Percentiles rank a stretch among this genome's conserved stretches.
Conservation (phyloP, 2,888 invertebrate species). For the Arrhopalites spinosus region DNA sequence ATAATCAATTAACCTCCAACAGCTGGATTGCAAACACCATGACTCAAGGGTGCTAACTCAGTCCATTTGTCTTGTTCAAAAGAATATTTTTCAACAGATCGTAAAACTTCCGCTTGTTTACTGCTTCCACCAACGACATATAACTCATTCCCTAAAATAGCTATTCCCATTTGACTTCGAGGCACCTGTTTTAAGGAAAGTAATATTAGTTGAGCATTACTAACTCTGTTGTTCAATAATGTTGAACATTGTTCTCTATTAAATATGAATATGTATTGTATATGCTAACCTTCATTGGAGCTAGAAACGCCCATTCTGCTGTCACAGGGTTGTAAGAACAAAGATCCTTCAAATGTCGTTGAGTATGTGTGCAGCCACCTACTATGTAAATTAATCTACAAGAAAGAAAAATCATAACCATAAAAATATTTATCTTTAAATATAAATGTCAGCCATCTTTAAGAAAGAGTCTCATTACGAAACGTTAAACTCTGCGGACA, state of each 20-base stretch:
- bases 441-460: no score
- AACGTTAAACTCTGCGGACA: no score
- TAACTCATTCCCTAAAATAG: slow-evolving; percentile 76
- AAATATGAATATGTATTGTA: no score
- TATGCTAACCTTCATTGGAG: slow-evolving; percentile 70
- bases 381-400: slow-evolving; percentile 84
- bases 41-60: slow-evolving; percentile 72
- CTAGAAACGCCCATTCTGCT: slow-evolving; percentile 76
- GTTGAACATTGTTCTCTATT: no score
- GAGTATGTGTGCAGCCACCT: slow-evolving; percentile 83
- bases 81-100: slow-evolving; percentile 80
- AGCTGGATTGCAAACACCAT: slow-evolving; percentile 80
- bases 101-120: slow-evolving; percentile 76
- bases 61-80: slow-evolving; percentile 84
- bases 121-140: slow-evolving; percentile 90
- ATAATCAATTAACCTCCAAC: slow-evolving; percentile 76
- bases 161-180: slow-evolving; percentile 86
- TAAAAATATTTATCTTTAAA: background rate
- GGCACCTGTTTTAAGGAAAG: slow-evolving; percentile 61
- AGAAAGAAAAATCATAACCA: slow-evolving; percentile 40
- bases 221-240: no score
- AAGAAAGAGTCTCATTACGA: no score
- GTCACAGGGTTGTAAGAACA: slow-evolving; percentile 80
- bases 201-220: no score
- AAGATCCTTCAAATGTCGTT: slow-evolving; percentile 78